phyloP scores from a whole-genome alignment of 2,113 vertebrate genomes.

The Platysteira castanea region DNA sequence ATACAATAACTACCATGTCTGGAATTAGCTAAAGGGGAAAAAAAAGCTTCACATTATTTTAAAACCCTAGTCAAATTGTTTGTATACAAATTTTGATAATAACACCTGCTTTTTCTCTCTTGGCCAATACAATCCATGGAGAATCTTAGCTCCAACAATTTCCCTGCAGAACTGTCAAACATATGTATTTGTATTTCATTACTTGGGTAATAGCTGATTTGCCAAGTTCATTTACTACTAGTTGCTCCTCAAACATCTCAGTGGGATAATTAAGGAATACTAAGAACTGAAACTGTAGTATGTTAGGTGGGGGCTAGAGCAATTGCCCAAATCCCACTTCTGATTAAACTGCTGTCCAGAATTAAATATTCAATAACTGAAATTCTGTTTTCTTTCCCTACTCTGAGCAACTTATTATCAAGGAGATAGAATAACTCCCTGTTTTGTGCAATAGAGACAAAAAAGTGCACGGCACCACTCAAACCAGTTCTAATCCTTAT shows the following conservation, averaged over 20 bases:
- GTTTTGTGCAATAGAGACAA: conserved; percentile 58
- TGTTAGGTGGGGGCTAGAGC: conserved; percentile 70
- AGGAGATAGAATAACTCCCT: conserved; percentile 58
- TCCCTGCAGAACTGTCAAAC: conserved; percentile 79
- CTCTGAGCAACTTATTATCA: conserved; percentile 66
- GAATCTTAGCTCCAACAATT: conserved; percentile 72
- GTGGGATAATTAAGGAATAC: conserved; percentile 82
- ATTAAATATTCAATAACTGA: conserved; percentile 80
- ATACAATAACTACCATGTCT: conserved; percentile 62
- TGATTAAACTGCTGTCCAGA: conserved; percentile 80
- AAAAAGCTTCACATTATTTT: conserved; percentile 67
- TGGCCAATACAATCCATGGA: conserved; percentile 72
- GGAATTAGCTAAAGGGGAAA: conserved; percentile 49
- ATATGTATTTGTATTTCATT: conserved; percentile 86
- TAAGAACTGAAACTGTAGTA: conserved; percentile 78
- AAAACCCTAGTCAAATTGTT: conserved; percentile 74
- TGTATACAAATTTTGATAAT: conserved; percentile 74
- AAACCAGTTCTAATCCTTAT: conserved; percentile 59
- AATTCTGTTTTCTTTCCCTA: conserved; percentile 73
- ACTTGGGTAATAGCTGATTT: conserved; percentile 80
- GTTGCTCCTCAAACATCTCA: conserved; percentile 80
- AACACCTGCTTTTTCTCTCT: conserved; percentile 78
- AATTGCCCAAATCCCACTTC: conserved; percentile 79
- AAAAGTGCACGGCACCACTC: conserved; percentile 33
- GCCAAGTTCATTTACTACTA: conserved; percentile 82